Base-by-base conservation (phyloP, 2,888 invertebrate species). In the Odontomyia ornata region DNA sequence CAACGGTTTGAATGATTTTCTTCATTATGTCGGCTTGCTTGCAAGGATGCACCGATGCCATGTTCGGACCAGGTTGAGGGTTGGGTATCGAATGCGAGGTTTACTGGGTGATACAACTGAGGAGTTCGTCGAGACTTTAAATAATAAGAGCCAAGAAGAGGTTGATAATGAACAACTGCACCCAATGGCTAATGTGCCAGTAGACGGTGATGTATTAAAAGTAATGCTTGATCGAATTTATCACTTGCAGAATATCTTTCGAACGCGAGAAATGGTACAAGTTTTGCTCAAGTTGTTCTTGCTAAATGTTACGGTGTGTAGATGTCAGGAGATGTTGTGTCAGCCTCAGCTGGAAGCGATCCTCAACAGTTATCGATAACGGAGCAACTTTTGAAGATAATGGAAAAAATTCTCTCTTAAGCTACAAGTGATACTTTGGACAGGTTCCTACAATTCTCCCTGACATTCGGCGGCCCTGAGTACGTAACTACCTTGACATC, bases 51-150 rank as follows among this genome's bases (percentile, higher is more conserved):
- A n/a, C n/a, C n/a, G 76, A 99, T 99, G 95, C 25, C 94, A 95
- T 47, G 95, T 97, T 83, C 93, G 95, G 60, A 98, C 98, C 84
- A 95, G 98, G 0, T 99, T 99, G 99, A 91, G 97, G 13, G 95
- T 99, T 9, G 94, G 99, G 43, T 99, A 99, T 87, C 92, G 99
- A 65, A 99, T 99, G 98, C 90, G 99, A 77, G 99, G 99, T 0
- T 88, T 99, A 76, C 90, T 99, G 9, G 99, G 99, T 1, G 99
- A 99, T 87, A 99, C 99, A 0, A 99, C 99, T 0, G 99, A 99
- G 85, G 99, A 99, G 87, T 99, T 99, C 86, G 95, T 99, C 13
- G 98, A 99, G 88, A 95, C 95, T 0, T 89, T 99, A 46, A 95
- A 93, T 80, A 92, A 93, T 83, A 96, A 92, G 86, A 95, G 93